A percentile compares a stretch with the other conserved stretches of the same genome.
phyloP scores from a whole-genome alignment of 1,140 invertebrate genomes.

The Camponotus vicinus region DNA sequence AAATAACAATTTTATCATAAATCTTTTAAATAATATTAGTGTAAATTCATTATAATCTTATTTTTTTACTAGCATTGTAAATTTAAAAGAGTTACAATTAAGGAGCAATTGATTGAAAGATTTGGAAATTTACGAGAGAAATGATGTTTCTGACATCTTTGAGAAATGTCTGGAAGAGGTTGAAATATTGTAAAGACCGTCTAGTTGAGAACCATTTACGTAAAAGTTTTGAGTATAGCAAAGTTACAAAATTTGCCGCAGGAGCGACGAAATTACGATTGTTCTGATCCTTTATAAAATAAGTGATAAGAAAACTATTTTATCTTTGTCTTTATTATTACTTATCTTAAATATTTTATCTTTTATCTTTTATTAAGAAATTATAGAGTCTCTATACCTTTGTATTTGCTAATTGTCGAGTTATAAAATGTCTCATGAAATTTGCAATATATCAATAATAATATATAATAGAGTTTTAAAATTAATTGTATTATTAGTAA shows the following conservation, averaged over 20 bases:
- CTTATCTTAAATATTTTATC: neutral
- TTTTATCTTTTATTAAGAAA: neutral
- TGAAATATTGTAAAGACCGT: slow-evolving; percentile 15
- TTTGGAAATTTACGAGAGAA: neutral
- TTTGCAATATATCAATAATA: neutral
- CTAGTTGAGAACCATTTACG: neutral
- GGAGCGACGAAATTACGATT: neutral
- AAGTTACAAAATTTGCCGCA: neutral
- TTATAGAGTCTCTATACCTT: neutral
- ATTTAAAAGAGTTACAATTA: neutral
- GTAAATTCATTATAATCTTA: neutral
- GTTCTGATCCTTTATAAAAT: slow-evolving; percentile 14
- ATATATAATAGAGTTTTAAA: neutral
- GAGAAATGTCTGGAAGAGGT: neutral
- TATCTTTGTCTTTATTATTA: neutral
- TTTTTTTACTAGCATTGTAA: neutral
- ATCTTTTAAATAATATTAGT: neutral
- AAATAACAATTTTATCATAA: neutral
- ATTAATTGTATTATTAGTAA: neutral
- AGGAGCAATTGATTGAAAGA: neutral
- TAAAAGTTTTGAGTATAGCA: neutral
- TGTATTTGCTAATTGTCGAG: neutral
- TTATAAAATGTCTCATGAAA: neutral
- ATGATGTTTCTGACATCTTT: neutral
- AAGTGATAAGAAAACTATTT: neutral